Evolutionary conservation across 2,888 invertebrate genomes (phyloP), one percentile per base, ranked within the genome.

Genomic region (Phrixothrix hirtus): DNA sequence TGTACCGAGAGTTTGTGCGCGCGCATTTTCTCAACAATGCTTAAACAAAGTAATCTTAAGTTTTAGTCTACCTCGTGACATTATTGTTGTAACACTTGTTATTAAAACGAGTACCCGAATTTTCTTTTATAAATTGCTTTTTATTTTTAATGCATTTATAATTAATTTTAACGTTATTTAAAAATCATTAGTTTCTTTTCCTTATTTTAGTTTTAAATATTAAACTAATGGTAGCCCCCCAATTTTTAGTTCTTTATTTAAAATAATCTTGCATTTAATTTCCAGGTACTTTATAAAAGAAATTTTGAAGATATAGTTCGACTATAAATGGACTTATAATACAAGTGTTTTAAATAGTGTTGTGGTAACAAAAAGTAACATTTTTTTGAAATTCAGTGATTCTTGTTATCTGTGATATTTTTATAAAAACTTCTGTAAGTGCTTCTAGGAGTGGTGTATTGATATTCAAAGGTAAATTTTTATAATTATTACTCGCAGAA

Each of bases 1-100:
- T 51, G 49, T 52, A 58, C 55, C 58, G 55, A 62, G 60, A 59
- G 50, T 51, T 51, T 37, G 50, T 59, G 63, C 62, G 63, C 63
- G 62, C 62, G 63, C 61, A 53, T 42, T 26, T 49, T 50, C 45
- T 52, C 50, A 48, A 53, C 57, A 59, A 59, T 59, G 53, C 45
- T 57, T 47, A 53, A 57, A 55, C 57, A 59, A 53, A 59, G 38
- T 55, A 44, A 43, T 52, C 44, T 50, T 55, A 54, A 43, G 51
- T 54, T 41, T 56, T 55, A 62, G 58, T 59, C 41, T 49, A 59
- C 58, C 52, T 58, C 59, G 59, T 53, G 58, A 57, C 59, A 58
- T 50, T 59, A 59, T 60, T 58, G 57, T 60, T 60, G 54, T 52
- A 58, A 48, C 59, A 59, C 48, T 59, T 52, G 30, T 52, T 52